Conservation (phyloP, 1,140 invertebrate genomes). For the Andrena cerasifolii region DNA sequence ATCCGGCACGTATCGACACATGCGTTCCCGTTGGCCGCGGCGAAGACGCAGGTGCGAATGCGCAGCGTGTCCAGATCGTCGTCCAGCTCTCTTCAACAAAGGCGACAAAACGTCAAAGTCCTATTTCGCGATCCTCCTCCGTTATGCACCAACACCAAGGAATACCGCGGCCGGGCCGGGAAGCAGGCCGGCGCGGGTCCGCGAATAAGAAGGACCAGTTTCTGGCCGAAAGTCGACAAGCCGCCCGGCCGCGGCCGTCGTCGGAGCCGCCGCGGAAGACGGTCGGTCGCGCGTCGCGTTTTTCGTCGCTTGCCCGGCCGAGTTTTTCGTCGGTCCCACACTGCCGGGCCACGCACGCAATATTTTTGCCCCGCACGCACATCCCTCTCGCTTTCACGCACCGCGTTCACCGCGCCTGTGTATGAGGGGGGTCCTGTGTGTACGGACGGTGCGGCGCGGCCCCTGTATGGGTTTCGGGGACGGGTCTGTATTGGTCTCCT, state of each 20-base stretch:
- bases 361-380: constrained; percentile 58
- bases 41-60: constrained; percentile 51
- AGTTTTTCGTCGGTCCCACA: constrained; percentile 46
- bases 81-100: constrained; percentile 13
- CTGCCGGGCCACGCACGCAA: constrained; percentile 52
- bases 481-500: constrained; percentile 36
- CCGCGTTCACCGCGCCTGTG: constrained; percentile 7
- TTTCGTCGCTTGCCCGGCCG: constrained; percentile 39
- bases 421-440: neutral
- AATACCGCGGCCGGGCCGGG: neutral
- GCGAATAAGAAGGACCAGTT: constrained; percentile 17
- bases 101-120: neutral
- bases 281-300: constrained; percentile 30
- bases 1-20: constrained; percentile 50
- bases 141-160: constrained; percentile 8
- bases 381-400: constrained; percentile 49
- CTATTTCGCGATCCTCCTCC: constrained; percentile 11
- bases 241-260: too few relatives aligned
- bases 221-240: constrained; percentile 5
- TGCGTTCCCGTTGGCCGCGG: constrained; percentile 34
- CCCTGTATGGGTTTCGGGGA: constrained; percentile 3
- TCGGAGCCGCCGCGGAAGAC: neutral
- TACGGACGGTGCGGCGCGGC: neutral
- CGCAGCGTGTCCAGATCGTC: constrained; percentile 14
- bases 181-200: neutral